These are phyloP conservation scores for Villa cingulata DNA, from an alignment of 2,888 invertebrate genomes.

Conservation along the genomic window DNA sequence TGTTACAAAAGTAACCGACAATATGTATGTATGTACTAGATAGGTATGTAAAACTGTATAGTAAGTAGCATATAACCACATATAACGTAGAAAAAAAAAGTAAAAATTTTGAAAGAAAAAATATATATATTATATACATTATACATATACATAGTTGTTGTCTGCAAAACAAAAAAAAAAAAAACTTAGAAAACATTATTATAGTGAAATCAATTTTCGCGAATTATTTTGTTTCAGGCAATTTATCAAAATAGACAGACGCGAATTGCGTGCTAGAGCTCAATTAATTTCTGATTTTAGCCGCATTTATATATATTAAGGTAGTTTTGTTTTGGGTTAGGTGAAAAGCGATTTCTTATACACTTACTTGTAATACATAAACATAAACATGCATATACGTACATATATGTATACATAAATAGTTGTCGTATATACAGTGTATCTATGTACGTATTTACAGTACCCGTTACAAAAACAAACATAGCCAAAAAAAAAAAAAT, in stretches of 20 bases:
- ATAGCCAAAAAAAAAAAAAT: too few relatives aligned
- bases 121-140: neutral
- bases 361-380: neutral
- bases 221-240: constrained; percentile 18
- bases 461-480: too few relatives aligned
- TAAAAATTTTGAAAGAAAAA: neutral
- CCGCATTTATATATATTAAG: too few relatives aligned
- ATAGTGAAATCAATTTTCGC: constrained; percentile 16
- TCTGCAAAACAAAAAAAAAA: neutral
- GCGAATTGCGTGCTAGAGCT: constrained; percentile 18
- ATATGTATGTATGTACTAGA: neutral
- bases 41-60: too few relatives aligned
- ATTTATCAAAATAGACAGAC: constrained; percentile 21
- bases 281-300: constrained; percentile 20
- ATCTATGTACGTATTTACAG: too few relatives aligned
- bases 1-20: neutral
- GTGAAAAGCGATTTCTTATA: too few relatives aligned
- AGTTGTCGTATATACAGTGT: too few relatives aligned
- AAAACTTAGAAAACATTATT: neutral
- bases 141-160: too few relatives aligned
- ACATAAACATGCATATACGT: neutral
- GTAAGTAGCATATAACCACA: too few relatives aligned
- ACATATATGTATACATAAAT: too few relatives aligned
- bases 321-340: too few relatives aligned
- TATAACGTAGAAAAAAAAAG: too few relatives aligned